Evolutionary conservation across 2,888 invertebrate genomes (phyloP), one percentile per base, ranked within the genome.

Genomic region (Sabellastarte sp.): DNA sequence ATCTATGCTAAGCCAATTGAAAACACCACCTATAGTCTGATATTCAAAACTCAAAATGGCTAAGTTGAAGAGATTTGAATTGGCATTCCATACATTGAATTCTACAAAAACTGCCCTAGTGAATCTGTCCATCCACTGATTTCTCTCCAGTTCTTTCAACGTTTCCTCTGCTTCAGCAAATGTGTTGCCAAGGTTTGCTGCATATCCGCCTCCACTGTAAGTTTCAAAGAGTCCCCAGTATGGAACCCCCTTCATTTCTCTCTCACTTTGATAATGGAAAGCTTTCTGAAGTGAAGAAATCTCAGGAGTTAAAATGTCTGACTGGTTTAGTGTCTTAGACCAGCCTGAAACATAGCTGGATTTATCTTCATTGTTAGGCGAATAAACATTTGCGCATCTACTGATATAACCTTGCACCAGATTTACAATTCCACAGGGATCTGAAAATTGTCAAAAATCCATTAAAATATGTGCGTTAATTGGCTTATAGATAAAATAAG

Each of bases 141-240:
- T 55, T 2, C 64, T 29, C 1, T 67, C 57, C 3, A 79, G 67
- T 41, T 73, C 24, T 2, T 30, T 15, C 15, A 60, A 50, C 30
- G 55, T 26, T 5, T 63, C 50, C 24, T 56, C 51, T 1, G 74
- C 65, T 10, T 66, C 58, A 28, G 64, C 63, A 4, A 64, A 57
- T 50, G 64, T 66, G 26, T 67, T 60, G 33, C 70, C 74, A 1
- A 77, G 65, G 50, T 74, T 68, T 1, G 74, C 73, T 2, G 77
- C 74, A 57, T 77, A 78, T 1, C 78, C 78, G 1, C 78, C 77
- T 0, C 77, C 78, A 3, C 72, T 65, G 29, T 78, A 78, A 2
- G 70, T 69, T 2, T 60, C 70, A 50, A 69, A 67, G 15, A 57
- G 55, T 3, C 77, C 78, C 32, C 70, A 56, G 29, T 74, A 64